Conservation (phyloP, 2,888 invertebrate genomes). For the Harpagoxenus sublaevis region DNA sequence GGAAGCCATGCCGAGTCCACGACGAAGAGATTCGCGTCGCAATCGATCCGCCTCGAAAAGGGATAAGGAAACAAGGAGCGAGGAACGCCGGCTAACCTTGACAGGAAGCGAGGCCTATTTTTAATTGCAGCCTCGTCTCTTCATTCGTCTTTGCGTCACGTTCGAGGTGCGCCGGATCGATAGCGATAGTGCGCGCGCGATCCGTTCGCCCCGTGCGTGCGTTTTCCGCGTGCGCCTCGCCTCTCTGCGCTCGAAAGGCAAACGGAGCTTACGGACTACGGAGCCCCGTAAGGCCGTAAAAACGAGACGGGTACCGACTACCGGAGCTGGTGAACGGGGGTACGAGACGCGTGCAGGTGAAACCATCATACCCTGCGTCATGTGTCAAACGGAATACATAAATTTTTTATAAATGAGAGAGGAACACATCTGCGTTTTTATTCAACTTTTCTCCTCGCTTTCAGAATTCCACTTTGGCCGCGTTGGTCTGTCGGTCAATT, state of each 20-base stretch:
- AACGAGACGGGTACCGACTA: not conserved
- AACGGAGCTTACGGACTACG: too few species aligned
- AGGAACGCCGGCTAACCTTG: constrained; percentile 2
- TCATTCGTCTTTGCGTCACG: not conserved
- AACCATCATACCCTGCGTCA: not conserved
- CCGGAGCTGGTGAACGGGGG: not conserved
- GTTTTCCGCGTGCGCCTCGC: too few species aligned
- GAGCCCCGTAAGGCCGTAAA: too few species aligned
- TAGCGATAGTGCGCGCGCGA: not conserved
- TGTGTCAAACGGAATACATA: not conserved
- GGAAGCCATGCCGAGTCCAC: not conserved
- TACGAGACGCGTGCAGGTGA: not conserved
- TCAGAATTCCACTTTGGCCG: not conserved
- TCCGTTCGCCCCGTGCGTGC: not conserved
- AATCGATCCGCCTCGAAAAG: constrained; percentile 4
- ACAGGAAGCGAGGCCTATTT: constrained; percentile 6
- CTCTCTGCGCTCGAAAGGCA: too few species aligned
- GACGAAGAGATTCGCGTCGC: not conserved
- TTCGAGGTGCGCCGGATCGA: not conserved
- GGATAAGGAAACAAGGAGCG: not conserved
- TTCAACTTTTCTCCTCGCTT: not conserved
- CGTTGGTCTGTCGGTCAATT: not conserved
- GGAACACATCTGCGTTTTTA: not conserved
- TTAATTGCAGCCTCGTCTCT: not conserved
- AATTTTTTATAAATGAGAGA: not conserved